Conservation (phyloP, 1,140 invertebrate species). For the Palaemon carinicauda region DNA sequence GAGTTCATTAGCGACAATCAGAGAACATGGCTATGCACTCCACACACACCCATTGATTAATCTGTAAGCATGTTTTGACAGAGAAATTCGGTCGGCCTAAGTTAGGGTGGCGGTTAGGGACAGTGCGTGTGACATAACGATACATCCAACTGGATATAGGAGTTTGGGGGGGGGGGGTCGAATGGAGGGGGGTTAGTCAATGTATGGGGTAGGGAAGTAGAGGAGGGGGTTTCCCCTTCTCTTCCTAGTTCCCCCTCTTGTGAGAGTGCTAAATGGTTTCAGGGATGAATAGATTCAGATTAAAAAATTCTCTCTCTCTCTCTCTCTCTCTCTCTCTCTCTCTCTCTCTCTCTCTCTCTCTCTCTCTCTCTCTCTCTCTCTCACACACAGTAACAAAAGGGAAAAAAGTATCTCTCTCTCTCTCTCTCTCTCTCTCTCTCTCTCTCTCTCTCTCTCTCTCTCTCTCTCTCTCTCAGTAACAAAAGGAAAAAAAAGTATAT, state of each 20-base stretch:
- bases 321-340: no score
- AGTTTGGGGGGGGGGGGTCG: neutral
- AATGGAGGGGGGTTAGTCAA: neutral
- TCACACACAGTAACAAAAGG: no score
- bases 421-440: no score
- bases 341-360: no score
- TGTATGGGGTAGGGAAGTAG: neutral
- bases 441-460: no score
- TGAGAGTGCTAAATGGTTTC: neutral
- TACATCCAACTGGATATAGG: neutral
- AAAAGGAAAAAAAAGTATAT: no score
- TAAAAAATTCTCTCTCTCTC: no score
- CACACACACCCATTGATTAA: slow-evolving; percentile 20
- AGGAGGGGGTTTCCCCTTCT: neutral
- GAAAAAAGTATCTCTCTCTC: no score
- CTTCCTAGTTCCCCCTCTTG: neutral
- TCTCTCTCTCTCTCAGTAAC: no score
- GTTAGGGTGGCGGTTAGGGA: neutral
- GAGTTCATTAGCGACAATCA: slow-evolving; percentile 28
- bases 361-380: no score
- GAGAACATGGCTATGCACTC: slow-evolving; percentile 25
- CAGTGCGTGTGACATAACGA: neutral
- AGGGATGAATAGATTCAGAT: no score
- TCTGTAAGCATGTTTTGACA: slow-evolving; percentile 35
- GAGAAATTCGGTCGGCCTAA: neutral